phyloP scores from a whole-genome alignment of 2,888 invertebrate genomes.

The Oegoconia quadripuncta region DNA sequence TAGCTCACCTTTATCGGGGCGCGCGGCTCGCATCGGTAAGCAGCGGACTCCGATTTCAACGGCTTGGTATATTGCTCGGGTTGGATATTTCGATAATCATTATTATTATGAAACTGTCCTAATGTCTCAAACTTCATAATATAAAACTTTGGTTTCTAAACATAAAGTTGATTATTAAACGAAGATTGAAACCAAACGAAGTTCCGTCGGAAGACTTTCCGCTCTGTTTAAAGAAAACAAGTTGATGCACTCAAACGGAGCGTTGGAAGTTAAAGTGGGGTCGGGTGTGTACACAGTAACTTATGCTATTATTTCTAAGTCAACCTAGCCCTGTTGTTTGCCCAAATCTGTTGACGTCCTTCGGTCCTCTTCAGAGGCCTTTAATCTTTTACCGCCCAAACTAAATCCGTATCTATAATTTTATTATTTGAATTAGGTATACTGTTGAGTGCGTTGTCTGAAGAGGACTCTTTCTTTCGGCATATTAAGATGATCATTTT shows the following conservation, averaged over 20 bases:
- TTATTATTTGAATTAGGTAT: constrained; percentile 33
- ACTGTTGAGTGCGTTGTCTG: constrained; percentile 33
- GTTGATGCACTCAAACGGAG: constrained; percentile 64
- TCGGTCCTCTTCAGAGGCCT: constrained; percentile 39
- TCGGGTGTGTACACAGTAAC: constrained; percentile 64
- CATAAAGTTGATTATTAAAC: too few relatives aligned
- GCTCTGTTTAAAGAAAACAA: constrained; percentile 72
- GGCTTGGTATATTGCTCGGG: too few relatives aligned
- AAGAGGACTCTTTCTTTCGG: constrained; percentile 23
- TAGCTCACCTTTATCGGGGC: constrained; percentile 32
- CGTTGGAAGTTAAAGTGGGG: constrained; percentile 63
- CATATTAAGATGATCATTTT: constrained; percentile 2
- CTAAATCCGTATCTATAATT: constrained; percentile 46
- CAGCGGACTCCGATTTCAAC: constrained; percentile 38
- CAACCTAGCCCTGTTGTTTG: constrained; percentile 66
- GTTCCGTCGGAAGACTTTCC: constrained; percentile 20
- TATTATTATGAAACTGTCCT: too few relatives aligned
- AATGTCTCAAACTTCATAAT: too few relatives aligned
- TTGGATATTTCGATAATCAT: too few relatives aligned
- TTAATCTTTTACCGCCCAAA: constrained; percentile 67
- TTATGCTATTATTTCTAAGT: constrained; percentile 76
- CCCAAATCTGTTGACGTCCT: constrained; percentile 67
- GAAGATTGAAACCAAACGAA: too few relatives aligned
- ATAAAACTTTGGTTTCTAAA: too few relatives aligned
- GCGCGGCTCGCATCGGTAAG: constrained; percentile 29